Evolutionary conservation across 2,113 vertebrate species (phyloP).

Genomic region (Pleuronectes platessa): DNA sequence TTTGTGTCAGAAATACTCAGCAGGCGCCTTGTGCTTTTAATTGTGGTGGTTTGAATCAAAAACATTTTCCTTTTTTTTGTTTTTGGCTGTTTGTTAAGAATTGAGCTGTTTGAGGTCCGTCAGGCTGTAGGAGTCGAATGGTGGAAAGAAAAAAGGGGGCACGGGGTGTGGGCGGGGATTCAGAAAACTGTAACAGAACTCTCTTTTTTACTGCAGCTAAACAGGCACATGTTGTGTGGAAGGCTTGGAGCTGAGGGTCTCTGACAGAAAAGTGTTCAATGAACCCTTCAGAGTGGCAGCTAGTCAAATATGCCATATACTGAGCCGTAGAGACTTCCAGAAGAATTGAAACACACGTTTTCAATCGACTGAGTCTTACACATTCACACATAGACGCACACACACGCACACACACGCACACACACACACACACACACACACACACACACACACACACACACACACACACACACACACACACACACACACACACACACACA

Average conservation of each 20-base stretch:
- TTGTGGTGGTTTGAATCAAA: constrained; percentile 54
- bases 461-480: neutral
- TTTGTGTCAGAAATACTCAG: constrained; percentile 80
- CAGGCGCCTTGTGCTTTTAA: constrained; percentile 80
- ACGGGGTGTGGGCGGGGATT: constrained; percentile 12
- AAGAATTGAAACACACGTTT: constrained; percentile 61
- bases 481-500: neutral
- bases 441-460: neutral
- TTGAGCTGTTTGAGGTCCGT: constrained; percentile 57
- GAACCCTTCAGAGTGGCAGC: constrained; percentile 72
- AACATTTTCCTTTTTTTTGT: constrained; percentile 25
- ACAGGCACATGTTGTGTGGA: constrained; percentile 80
- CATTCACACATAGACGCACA: constrained; percentile 36
- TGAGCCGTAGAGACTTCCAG: constrained; percentile 71
- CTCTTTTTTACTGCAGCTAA: constrained; percentile 50
- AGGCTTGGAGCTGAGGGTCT: constrained; percentile 79
- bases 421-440: neutral
- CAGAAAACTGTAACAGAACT: constrained; percentile 38
- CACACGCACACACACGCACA: neutral
- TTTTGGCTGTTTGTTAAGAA: constrained; percentile 38
- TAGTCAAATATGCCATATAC: constrained; percentile 71
- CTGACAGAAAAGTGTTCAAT: constrained; percentile 67
- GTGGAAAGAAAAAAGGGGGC: neutral
- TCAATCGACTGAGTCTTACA: constrained; percentile 58
- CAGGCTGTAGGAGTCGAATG: constrained; percentile 38